These are phyloP conservation scores for Apus apus DNA, from an alignment of 2,113 vertebrate species.

Conservation along the genomic window DNA sequence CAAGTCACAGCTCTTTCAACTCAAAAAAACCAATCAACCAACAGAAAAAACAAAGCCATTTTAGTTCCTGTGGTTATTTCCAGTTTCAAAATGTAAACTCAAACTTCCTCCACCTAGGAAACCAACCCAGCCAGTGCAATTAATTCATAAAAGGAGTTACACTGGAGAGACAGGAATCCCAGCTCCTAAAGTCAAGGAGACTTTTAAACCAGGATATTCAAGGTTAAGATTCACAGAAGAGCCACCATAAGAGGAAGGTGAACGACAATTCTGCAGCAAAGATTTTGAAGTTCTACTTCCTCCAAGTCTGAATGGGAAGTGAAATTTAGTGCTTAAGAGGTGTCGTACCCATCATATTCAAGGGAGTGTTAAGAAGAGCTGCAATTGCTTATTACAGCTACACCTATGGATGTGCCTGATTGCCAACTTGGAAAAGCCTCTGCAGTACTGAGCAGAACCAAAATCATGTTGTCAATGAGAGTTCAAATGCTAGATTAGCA, in stretches of 20 bases:
- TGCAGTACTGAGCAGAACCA: conserved; percentile 3
- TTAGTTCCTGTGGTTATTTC: background rate
- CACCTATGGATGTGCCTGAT: background rate
- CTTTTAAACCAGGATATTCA: background rate
- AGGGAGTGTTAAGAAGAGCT: background rate
- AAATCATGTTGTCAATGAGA: background rate
- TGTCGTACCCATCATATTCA: background rate
- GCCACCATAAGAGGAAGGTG: background rate
- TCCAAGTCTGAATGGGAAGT: background rate
- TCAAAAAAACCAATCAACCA: background rate
- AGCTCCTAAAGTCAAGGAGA: background rate
- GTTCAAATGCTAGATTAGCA: background rate
- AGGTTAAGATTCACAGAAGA: background rate
- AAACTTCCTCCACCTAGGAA: background rate
- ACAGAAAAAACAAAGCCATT: background rate
- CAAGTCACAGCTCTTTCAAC: background rate
- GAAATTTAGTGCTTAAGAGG: background rate
- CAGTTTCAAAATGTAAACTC: background rate
- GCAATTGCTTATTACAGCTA: background rate
- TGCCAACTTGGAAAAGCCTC: background rate
- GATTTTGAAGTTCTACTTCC: background rate
- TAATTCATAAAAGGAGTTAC: background rate
- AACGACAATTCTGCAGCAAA: background rate
- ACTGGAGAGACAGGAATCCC: background rate
- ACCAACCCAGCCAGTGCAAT: background rate